Percentiles rank a stretch among this genome's conserved stretches.
Evolutionary conservation across 2,888 invertebrate genomes (phyloP).

Genomic region (Cryptus viduatorius): DNA sequence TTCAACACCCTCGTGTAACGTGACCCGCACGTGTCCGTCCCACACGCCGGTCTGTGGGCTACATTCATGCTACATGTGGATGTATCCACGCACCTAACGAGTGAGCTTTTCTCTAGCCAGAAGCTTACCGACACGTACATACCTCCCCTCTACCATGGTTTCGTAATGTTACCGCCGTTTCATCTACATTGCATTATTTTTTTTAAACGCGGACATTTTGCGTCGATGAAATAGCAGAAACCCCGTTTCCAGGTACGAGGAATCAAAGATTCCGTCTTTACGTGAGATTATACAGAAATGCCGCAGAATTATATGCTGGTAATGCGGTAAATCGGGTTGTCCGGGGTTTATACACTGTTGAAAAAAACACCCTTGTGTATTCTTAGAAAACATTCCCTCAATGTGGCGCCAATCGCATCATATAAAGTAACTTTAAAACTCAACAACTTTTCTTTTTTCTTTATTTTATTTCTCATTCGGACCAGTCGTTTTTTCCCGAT

Average conservation of each 20-base stretch:
- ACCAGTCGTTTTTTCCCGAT: background rate
- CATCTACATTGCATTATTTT: background rate
- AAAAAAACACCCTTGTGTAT: background rate
- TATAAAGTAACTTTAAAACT: too few species aligned
- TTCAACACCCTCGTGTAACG: background rate
- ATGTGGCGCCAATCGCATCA: too few species aligned
- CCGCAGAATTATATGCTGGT: background rate
- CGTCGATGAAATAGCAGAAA: background rate
- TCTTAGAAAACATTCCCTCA: background rate
- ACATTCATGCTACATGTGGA: too few species aligned
- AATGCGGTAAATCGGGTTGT: background rate
- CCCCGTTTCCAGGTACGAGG: background rate
- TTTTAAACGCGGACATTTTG: background rate
- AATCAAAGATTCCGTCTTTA: background rate
- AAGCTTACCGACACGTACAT: background rate
- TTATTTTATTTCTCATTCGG: too few species aligned
- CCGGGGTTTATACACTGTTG: background rate
- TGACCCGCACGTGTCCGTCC: conserved; percentile 9
- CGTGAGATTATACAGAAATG: background rate
- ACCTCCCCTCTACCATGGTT: background rate
- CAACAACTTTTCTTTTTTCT: too few species aligned
- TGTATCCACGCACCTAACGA: too few species aligned
- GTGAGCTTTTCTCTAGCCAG: background rate
- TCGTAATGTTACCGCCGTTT: background rate
- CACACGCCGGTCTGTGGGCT: background rate